Evolutionary conservation across 1,140 invertebrate species (phyloP).

Genomic region (Pararge aegeria): DNA sequence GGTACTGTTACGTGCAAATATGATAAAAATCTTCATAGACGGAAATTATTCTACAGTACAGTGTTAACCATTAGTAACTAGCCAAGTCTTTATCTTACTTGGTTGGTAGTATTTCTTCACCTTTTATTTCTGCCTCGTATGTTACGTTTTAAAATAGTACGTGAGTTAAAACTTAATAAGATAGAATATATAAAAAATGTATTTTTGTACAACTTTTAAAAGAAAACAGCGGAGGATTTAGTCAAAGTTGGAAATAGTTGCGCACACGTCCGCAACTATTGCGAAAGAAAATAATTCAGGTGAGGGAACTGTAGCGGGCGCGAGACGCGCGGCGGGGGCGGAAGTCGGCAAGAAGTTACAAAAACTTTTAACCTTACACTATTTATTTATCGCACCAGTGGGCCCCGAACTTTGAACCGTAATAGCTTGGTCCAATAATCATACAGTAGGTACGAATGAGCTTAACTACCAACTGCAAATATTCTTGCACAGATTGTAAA

Average conservation of each 20-base stretch:
- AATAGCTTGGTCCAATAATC: neutral
- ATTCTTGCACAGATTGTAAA: too few species aligned
- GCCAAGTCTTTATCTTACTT: too few species aligned
- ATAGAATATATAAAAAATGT: too few species aligned
- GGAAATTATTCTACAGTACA: too few species aligned
- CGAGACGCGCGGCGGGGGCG: neutral
- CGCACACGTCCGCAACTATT: constrained; percentile 36
- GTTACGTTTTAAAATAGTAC: too few species aligned
- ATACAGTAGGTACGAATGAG: neutral
- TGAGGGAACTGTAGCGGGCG: neutral
- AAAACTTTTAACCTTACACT: constrained; percentile 2
- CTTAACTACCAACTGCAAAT: too few species aligned
- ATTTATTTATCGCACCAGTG: constrained; percentile 5
- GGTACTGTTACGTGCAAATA: too few species aligned
- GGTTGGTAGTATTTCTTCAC: too few species aligned
- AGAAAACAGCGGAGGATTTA: constrained; percentile 19
- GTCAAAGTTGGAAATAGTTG: constrained; percentile 23
- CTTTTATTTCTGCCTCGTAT: too few species aligned
- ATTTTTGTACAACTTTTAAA: constrained; percentile 13
- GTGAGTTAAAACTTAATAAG: too few species aligned
- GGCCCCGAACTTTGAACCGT: constrained; percentile 5
- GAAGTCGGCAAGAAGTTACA: neutral
- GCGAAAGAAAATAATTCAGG: constrained; percentile 13
- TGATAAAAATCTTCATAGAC: too few species aligned
- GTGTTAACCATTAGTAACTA: too few species aligned